A percentile compares a stretch with the other conserved stretches of the same genome.
Conservation (phyloP, 2,797 vertebrate species). For the Sitta carolinensis region DNA sequence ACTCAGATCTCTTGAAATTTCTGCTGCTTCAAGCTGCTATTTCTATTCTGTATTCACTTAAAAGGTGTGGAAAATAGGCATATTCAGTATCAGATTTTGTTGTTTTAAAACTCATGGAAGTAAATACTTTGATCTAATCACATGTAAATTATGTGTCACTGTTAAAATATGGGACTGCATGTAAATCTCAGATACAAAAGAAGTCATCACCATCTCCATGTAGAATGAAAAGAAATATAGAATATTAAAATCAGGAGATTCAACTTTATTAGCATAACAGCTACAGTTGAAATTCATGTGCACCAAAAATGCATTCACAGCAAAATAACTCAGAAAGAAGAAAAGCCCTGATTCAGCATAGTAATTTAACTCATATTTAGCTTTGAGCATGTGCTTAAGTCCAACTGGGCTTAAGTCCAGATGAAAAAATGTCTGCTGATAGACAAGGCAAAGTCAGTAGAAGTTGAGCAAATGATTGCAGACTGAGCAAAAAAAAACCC, state of each 20-base stretch:
- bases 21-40: constrained; percentile 64
- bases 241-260: constrained; percentile 66
- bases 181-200: constrained; percentile 71
- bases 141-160: constrained; percentile 73
- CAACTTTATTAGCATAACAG: constrained; percentile 66
- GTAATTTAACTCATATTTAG: constrained; percentile 40
- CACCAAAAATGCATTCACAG: constrained; percentile 61
- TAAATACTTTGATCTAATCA: constrained; percentile 73
- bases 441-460: constrained; percentile 19
- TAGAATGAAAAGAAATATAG: constrained; percentile 68
- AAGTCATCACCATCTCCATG: constrained; percentile 57
- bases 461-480: neutral
- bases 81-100: constrained; percentile 59
- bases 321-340: constrained; percentile 63
- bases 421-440: constrained; percentile 7
- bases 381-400: constrained; percentile 37
- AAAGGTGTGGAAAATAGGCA: constrained; percentile 62
- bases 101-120: constrained; percentile 68
- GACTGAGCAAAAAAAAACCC: neutral
- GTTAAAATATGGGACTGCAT: constrained; percentile 70
- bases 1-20: constrained; percentile 62
- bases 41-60: constrained; percentile 59
- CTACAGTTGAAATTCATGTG: constrained; percentile 63
- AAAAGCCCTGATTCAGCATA: constrained; percentile 69
- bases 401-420: constrained; percentile 38